Percentiles rank a stretch among this genome's conserved stretches.
phyloP scores from a whole-genome alignment of 2,113 vertebrate species.

The Fulmarus glacialis region DNA sequence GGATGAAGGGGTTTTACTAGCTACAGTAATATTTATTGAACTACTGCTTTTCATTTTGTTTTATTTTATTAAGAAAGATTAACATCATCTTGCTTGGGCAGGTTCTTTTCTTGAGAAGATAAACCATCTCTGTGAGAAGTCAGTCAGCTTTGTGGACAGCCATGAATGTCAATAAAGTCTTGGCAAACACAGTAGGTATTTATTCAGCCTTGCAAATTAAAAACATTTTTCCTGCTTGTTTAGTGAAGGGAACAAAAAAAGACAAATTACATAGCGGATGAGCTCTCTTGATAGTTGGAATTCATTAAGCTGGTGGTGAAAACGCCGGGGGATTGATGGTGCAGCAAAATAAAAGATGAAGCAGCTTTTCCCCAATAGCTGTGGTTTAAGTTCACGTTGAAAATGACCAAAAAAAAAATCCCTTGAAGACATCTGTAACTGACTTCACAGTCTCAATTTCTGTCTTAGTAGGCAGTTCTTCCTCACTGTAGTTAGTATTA shows the following conservation, averaged over 20 bases:
- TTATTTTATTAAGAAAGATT: constrained; percentile 18
- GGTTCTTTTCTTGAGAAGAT: background rate
- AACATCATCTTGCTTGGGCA: background rate
- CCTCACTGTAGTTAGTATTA: background rate
- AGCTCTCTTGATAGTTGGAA: constrained; percentile 60
- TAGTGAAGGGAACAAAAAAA: constrained; percentile 59
- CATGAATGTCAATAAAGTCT: constrained; percentile 48
- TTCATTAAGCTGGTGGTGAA: constrained; percentile 60
- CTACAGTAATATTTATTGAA: background rate
- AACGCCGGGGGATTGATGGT: constrained; percentile 42
- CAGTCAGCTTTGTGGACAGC: constrained; percentile 37
- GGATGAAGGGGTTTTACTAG: background rate
- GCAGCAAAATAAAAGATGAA: constrained; percentile 48
- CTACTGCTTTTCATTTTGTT: background rate
- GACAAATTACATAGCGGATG: constrained; percentile 47
- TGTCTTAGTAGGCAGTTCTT: constrained; percentile 13
- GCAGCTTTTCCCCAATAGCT: constrained; percentile 38
- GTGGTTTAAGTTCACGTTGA: constrained; percentile 32
- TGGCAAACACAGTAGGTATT: constrained; percentile 52
- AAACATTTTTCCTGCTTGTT: constrained; percentile 62
- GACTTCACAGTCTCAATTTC: background rate
- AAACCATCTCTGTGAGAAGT: constrained; percentile 35
- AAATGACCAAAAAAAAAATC: background rate
- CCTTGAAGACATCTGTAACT: constrained; percentile 9
- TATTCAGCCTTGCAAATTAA: constrained; percentile 67